These are phyloP conservation scores for Bagarius yarrelli DNA, from an alignment of 2,113 vertebrate genomes.

Conservation along the genomic window DNA sequence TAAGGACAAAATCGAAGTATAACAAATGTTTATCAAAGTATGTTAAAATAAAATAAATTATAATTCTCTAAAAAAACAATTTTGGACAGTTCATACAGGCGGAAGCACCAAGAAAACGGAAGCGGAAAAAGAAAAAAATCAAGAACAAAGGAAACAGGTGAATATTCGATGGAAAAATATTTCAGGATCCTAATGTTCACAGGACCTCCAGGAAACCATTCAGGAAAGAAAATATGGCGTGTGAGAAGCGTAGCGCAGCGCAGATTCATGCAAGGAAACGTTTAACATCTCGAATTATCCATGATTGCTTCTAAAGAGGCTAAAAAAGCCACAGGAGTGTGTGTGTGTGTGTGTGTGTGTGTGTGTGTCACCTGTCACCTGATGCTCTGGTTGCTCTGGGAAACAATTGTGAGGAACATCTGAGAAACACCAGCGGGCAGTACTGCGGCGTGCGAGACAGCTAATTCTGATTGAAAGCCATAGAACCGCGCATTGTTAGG, in stretches of 20 bases:
- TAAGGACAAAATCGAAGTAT: not conserved
- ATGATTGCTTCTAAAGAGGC: conserved; percentile 48
- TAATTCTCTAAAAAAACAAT: no score
- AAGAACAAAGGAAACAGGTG: not conserved
- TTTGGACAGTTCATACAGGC: no score
- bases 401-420: conserved; percentile 53
- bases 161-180: not conserved
- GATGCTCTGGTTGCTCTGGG: conserved; percentile 20
- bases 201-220: not conserved
- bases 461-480: conserved; percentile 59
- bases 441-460: conserved; percentile 25
- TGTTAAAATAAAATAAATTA: not conserved
- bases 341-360: conserved; percentile 19
- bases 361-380: conserved; percentile 32
- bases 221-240: not conserved
- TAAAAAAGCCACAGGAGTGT: conserved; percentile 44
- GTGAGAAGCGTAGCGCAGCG: not conserved
- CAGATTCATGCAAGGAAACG: conserved; percentile 17
- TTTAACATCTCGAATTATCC: conserved; percentile 50
- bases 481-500: conserved; percentile 53
- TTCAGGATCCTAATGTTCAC: no score
- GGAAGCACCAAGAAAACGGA: no score
- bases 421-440: conserved; percentile 45
- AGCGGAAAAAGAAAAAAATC: no score
- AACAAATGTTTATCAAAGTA: not conserved